phyloP scores from a whole-genome alignment of 2,888 invertebrate genomes.

The Chironomus riparius region DNA sequence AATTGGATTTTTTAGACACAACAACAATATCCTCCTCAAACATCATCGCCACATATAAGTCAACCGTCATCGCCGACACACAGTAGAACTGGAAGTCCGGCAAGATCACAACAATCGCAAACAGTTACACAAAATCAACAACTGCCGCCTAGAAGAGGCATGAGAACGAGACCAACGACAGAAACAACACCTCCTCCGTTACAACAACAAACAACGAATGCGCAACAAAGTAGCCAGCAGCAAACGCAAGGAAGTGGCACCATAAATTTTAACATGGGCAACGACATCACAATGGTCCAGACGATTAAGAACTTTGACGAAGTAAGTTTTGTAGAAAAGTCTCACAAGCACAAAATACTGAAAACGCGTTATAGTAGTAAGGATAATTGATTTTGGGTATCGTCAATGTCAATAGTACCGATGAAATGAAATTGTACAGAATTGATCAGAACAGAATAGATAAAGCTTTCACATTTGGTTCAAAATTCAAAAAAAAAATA shows the following conservation, averaged over 20 bases:
- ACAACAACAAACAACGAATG: conserved; percentile 30
- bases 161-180: conserved; percentile 30
- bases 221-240: conserved; percentile 32
- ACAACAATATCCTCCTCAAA: conserved; percentile 43
- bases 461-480: no score
- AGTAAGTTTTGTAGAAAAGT: conserved; percentile 26
- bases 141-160: conserved; percentile 31
- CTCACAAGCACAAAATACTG: conserved; percentile 19
- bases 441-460: no score
- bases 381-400: conserved; percentile 25
- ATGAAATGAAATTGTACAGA: no score
- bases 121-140: conserved; percentile 7
- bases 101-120: conserved; percentile 42
- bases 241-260: conserved; percentile 33
- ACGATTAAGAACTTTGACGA: conserved; percentile 22
- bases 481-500: no score
- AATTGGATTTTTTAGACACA: not conserved
- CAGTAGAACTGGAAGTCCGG: conserved; percentile 63
- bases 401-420: no score
- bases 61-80: conserved; percentile 68
- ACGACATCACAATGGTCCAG: conserved; percentile 22
- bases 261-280: conserved; percentile 30
- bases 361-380: conserved; percentile 16
- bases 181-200: conserved; percentile 35
- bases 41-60: conserved; percentile 59